Evolutionary conservation across 2,797 vertebrate species (phyloP), one percentile per base, ranked within the genome.

Genomic region (Leptoclinus maculatus): DNA sequence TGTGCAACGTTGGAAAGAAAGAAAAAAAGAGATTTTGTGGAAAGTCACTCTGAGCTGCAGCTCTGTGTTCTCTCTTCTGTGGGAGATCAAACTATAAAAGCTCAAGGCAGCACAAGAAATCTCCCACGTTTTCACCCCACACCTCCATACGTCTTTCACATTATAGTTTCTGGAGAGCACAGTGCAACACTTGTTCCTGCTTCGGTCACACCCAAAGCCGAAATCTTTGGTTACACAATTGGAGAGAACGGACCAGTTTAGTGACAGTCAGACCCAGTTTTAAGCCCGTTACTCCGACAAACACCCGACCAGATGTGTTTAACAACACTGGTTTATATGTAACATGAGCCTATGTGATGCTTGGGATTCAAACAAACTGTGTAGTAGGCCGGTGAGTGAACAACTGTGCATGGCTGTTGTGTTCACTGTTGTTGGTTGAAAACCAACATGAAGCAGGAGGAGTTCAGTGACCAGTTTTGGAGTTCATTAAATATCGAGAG

Each of bases 11-110:
- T 25, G 53, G 53, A 41, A 38, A 57, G 80, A 67, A 69, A 69
- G 14, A 21, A 47, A 8, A 13, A 39, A 13, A 2, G 7, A 63
- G 64, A 17, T 71, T 79, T 71, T 83, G 80, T 78, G 66, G 56
- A 76, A 86, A 85, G 71, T 86, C 74, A 68, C 49, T 71, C 19
- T 70, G 72, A 83, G 82, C 79, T 64, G 66, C 58, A 66, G 78
- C 65, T 59, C 39, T 71, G 49, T 73, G 67, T 73, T 81, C 79
- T 75, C 71, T 67, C 45, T 72, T 79, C 64, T 80, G 75, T 58
- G 53, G 79, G 77, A 85, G 76, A 84, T 88, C 79, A 83, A 70
- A 83, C 58, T 51, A 21, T 60, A 80, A 78, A 84, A 81, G 76
- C 83, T 89, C 0, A 2, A 88, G 83, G 82, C 74, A 74, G 47